A percentile compares a stretch with the other conserved stretches of the same genome.
Evolutionary conservation across 2,797 vertebrate genomes (phyloP).

Genomic region (Alauda arvensis): DNA sequence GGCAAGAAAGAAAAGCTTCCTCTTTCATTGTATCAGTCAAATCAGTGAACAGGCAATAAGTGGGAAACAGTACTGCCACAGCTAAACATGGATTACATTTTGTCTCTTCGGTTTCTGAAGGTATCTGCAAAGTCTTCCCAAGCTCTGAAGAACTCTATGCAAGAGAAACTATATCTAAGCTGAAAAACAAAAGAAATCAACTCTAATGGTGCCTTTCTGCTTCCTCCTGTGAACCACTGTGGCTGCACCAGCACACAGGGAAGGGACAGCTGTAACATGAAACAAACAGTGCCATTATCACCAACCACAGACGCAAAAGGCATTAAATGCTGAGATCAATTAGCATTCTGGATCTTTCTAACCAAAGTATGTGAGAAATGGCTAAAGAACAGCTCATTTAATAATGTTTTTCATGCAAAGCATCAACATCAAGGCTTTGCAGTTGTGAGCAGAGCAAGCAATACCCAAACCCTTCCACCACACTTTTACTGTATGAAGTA

Average conservation of each 20-base stretch:
- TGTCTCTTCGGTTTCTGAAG: background rate
- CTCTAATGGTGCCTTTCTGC: background rate
- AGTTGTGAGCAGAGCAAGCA: background rate
- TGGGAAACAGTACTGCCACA: background rate
- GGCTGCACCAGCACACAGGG: background rate
- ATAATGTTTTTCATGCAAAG: background rate
- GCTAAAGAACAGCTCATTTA: background rate
- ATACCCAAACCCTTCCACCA: background rate
- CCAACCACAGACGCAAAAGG: background rate
- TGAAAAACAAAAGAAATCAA: background rate
- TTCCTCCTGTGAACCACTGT: background rate
- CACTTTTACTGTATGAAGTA: background rate
- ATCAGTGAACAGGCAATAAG: background rate
- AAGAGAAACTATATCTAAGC: background rate
- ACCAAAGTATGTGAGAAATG: background rate
- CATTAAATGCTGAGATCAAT: background rate
- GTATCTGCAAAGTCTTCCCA: background rate
- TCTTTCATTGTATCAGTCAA: background rate
- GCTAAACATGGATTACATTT: background rate
- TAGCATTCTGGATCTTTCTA: background rate
- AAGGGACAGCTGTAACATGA: background rate
- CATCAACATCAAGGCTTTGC: background rate
- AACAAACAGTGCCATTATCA: background rate
- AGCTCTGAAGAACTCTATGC: background rate
- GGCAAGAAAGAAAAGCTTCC: constrained; percentile 5